These are phyloP conservation scores for Crypturellus undulatus DNA, from an alignment of 2,113 vertebrate species.

Conservation along the genomic window DNA sequence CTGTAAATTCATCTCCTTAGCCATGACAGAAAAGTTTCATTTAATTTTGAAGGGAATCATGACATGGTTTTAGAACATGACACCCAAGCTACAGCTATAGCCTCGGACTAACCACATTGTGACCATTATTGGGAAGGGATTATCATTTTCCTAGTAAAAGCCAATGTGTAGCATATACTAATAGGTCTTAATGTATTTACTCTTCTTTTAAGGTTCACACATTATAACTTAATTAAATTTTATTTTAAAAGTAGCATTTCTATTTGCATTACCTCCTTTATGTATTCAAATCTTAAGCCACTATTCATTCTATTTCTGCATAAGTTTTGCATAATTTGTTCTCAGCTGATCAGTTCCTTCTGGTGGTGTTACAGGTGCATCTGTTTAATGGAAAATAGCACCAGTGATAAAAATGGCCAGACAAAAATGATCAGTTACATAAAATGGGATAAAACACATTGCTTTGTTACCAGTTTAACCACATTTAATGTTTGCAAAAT, in stretches of 20 bases:
- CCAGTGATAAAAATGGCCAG: neutral
- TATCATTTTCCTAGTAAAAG: too few species aligned
- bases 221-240: neutral
- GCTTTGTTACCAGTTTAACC: neutral
- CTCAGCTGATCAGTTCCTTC: neutral
- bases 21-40: neutral
- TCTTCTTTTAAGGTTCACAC: neutral
- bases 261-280: neutral
- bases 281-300: neutral
- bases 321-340: neutral
- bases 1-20: neutral
- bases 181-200: neutral
- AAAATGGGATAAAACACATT: neutral
- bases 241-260: neutral
- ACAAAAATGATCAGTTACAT: neutral
- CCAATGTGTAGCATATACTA: fast-evolving
- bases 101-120: neutral
- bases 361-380: neutral
- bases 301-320: neutral
- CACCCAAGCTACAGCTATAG: neutral
- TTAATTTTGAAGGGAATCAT: neutral
- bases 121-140: too few species aligned
- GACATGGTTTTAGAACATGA: neutral
- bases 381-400: too few species aligned
- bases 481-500: neutral